Evolutionary conservation across 2,797 vertebrate genomes (phyloP), one percentile per base, ranked within the genome.

Genomic region (Ispidina picta): DNA sequence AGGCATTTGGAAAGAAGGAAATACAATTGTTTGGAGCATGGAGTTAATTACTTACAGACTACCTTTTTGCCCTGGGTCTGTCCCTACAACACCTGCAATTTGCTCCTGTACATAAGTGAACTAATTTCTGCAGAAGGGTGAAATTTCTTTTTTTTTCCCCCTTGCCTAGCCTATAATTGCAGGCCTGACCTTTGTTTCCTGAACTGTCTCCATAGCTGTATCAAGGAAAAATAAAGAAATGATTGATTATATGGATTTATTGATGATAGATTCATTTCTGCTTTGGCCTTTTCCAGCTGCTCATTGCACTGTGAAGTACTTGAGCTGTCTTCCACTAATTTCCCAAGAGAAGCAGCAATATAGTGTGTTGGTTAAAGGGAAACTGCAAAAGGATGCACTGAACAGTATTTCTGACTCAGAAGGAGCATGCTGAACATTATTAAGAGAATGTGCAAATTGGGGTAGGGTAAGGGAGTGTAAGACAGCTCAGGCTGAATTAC

Each of bases 211-310:
- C 33, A 51, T 86, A 91, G 79, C 77, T 73, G 75, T 80, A 86
- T 85, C 94, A 96, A 95, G 97, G 96, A 96, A 95, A 97, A 95
- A 91, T 73, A 95, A 96, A 97, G 95, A 93, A 91, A 96, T 97
- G 84, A 92, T 86, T 92, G 82, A 95, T 97, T 96, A 95, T 96
- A 95, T 88, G 65, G 82, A 73, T 83, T 65, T 75, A 92, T 92
- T 25, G 28, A 89, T 94, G 88, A 90, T 71, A 90, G 90, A 87
- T 69, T 96, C 54, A 92, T 89, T 95, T 96, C 85, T 93, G 56
- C 78, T 86, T 86, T 60, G 92, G 85, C 95, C 79, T 95, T 95
- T 94, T 66, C 96, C 96, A 92, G 96, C 92, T 96, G 90, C 46
- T 95, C 51, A 29, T 54, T 93, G 90, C 72, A 59, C 26, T 76